These are phyloP conservation scores for Argopecten irradians DNA, from an alignment of 1,140 invertebrate species.

Conservation along the genomic window DNA sequence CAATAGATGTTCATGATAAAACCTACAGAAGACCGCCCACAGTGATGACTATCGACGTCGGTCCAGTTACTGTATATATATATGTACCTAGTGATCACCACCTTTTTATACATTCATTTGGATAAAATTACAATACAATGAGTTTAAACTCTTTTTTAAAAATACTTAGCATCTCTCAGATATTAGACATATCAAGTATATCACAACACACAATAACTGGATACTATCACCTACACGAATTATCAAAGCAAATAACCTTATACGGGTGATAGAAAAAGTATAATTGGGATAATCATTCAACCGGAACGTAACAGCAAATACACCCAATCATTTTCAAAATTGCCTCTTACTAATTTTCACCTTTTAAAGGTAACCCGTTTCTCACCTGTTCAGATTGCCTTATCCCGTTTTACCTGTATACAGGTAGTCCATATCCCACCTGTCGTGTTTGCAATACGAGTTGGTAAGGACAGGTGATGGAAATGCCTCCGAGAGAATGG, in stretches of 20 bases:
- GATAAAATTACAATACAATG: no score
- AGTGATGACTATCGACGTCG: no score
- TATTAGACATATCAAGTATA: background rate
- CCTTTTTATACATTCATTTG: no score
- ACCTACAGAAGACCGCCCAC: no score
- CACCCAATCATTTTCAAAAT: conserved; percentile 1
- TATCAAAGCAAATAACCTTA: background rate
- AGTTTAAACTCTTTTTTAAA: no score
- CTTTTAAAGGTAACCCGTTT: conserved; percentile 10
- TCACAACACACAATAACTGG: background rate
- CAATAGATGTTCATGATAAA: no score
- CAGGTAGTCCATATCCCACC: background rate
- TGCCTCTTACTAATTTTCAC: background rate
- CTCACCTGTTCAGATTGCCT: background rate
- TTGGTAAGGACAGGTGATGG: background rate
- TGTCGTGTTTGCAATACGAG: background rate
- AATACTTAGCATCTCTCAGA: background rate
- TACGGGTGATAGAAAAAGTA: background rate
- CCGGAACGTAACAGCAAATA: conserved; percentile 6
- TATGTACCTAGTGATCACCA: no score
- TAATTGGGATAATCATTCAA: background rate
- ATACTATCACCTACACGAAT: background rate
- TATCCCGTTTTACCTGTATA: conserved; percentile 5
- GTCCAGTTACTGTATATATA: no score
- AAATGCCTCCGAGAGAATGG: background rate